Evolutionary conservation across 2,113 vertebrate genomes (phyloP).

Genomic region (Noctilio leporinus): DNA sequence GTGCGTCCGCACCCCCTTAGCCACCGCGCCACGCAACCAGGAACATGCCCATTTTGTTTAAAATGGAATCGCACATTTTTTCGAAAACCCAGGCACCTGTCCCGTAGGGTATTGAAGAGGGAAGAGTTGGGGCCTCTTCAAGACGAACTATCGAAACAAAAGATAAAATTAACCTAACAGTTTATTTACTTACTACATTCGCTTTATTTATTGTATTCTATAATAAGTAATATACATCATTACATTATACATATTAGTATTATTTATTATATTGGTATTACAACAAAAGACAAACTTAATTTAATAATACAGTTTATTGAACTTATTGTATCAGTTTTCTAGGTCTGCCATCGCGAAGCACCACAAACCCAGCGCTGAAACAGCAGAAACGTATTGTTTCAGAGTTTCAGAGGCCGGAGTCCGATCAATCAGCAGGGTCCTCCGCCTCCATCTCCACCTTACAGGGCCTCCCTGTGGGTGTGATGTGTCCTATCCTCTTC

Average conservation of each 20-base stretch:
- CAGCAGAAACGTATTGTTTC: not conserved
- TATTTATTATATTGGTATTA: too few species aligned
- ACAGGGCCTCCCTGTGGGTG: not conserved
- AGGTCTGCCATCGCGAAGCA: not conserved
- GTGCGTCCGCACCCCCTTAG: not conserved
- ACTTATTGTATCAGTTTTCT: not conserved
- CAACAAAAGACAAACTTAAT: not conserved
- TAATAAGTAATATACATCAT: too few species aligned
- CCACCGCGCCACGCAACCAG: rapidly evolving
- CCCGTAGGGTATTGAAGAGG: not conserved
- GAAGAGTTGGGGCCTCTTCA: not conserved
- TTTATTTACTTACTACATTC: too few species aligned
- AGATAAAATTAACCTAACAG: not conserved
- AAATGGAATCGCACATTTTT: not conserved
- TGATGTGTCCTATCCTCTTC: too few species aligned
- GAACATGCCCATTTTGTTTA: not conserved
- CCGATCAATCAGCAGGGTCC: not conserved
- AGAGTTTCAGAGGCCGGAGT: not conserved
- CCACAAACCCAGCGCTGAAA: not conserved
- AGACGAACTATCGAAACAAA: not conserved
- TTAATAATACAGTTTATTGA: not conserved
- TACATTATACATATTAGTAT: too few species aligned
- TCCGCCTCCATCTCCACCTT: not conserved
- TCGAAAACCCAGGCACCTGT: not conserved
- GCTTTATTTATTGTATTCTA: too few species aligned